Evolutionary conservation across 2,113 vertebrate species (phyloP).

Genomic region (Cygnus buccinator): DNA sequence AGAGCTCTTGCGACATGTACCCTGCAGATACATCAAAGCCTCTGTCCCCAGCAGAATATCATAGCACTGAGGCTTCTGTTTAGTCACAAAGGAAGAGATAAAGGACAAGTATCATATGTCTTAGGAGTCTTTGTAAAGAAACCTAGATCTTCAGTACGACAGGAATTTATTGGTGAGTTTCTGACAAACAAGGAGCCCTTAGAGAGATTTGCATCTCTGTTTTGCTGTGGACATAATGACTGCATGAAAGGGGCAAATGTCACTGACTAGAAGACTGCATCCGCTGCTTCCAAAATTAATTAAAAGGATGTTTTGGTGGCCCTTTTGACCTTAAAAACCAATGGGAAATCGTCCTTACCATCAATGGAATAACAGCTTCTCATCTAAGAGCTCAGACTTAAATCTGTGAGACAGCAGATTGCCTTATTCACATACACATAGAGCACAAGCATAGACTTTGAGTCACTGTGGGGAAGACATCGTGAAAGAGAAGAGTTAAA

Average conservation of each 20-base stretch:
- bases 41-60: background rate
- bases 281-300: background rate
- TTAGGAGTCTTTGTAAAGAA: background rate
- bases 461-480: background rate
- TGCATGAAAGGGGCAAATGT: background rate
- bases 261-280: background rate
- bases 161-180: background rate
- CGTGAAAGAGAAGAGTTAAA: background rate
- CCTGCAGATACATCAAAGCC: background rate
- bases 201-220: background rate
- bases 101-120: background rate
- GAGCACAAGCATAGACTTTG: background rate
- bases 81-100: background rate
- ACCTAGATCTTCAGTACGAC: background rate
- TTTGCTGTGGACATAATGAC: background rate
- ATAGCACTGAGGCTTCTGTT: background rate
- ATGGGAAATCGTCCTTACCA: background rate
- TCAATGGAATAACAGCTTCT: background rate
- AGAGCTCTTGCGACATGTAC: background rate
- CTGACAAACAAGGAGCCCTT: background rate
- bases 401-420: background rate
- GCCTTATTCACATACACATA: accelerated
- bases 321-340: background rate
- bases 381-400: background rate
- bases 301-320: background rate